Evolutionary conservation across 64 coral and sea anemone species (phyloP), one percentile per base, ranked within the genome.

Genomic region (Actinia equina): DNA sequence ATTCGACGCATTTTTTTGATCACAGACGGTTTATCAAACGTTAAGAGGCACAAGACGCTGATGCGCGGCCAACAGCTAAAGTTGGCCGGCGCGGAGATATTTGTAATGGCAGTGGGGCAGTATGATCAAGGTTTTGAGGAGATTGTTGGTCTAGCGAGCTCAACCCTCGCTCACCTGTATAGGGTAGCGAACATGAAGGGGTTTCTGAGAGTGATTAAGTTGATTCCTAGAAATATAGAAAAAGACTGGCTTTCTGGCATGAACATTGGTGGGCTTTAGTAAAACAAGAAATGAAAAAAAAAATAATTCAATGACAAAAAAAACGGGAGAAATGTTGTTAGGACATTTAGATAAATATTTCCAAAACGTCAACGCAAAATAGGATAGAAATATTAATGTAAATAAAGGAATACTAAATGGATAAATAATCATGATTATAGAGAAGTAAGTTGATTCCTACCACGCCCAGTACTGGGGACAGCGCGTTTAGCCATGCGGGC

Each of bases 21-120:
- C 9, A 89, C 87, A 43, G 87, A 89, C 43, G 87, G 87, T 17
- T 19, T 62, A 89, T 89, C 87, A 3, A 89, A 89, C 51, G 79
- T 89, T n/a, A 45, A 83, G 16, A 59, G 79, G 3, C 77, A 59
- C 12, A 58, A 45, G 12, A 89, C 87, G 10, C 43, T 89, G 22
- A 22, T 61, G 10, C 87, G 63, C 9, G 87, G 62, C 4, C 11
- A 26, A n/a, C 25, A 61, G 46, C 60, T 89, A 37, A 89, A 82
- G 78, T 37, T 17, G 0, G 14, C 77, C 7, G 87, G 87, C 1
- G 62, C 46, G 23, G 77, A 89, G 59, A 71, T 89, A 16, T 89
- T 82, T 51, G 87, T 89, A 25, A 43, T 89, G 57, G 87, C 87
- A 1, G 78, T 89, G 7, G 87, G 87, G 43, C 54, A 57, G 8